A percentile compares a stretch with the other conserved stretches of the same genome.
These are phyloP conservation scores for Drosophila pandora DNA, from an alignment of 1,140 invertebrate genomes.

Conservation along the genomic window DNA sequence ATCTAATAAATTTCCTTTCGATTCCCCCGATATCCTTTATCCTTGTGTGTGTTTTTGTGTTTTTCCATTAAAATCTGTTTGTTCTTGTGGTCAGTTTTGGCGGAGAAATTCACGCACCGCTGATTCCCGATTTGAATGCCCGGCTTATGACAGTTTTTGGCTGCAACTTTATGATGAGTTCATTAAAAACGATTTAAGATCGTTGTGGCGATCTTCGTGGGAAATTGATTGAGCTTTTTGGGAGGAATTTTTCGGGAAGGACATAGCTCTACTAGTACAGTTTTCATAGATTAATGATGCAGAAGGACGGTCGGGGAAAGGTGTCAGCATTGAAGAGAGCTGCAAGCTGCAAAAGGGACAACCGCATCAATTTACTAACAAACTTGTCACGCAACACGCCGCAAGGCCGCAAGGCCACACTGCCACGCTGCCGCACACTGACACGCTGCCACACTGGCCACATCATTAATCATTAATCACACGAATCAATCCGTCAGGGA, in stretches of 20 bases:
- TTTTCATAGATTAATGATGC: slow-evolving; percentile 67
- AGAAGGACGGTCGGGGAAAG: slow-evolving; percentile 32
- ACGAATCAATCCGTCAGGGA: slow-evolving; percentile 70
- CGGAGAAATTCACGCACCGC: slow-evolving; percentile 64
- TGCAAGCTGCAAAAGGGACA: slow-evolving; percentile 44
- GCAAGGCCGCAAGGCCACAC: slow-evolving; percentile 37
- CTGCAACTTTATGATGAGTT: slow-evolving; percentile 68
- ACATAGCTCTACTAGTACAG: slow-evolving; percentile 8
- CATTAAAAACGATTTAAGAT: slow-evolving; percentile 69
- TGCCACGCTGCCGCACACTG: slow-evolving; percentile 30
- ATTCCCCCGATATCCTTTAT: slow-evolving; percentile 17
- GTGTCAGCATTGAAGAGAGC: slow-evolving; percentile 29
- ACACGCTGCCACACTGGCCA: slow-evolving; percentile 27
- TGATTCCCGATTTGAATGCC: slow-evolving; percentile 13
- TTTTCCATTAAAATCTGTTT: slow-evolving; percentile 49
- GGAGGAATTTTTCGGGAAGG: not conserved
- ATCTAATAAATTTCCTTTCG: slow-evolving; percentile 65
- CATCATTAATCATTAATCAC: slow-evolving; percentile 76
- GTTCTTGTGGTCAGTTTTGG: slow-evolving; percentile 58
- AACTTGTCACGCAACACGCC: slow-evolving; percentile 79
- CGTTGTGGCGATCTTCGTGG: slow-evolving; percentile 50
- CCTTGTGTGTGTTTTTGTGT: too few species aligned
- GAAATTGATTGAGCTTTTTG: slow-evolving; percentile 24
- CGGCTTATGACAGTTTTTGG: slow-evolving; percentile 24
- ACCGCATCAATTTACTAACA: slow-evolving; percentile 72